Evolutionary conservation across 1,140 invertebrate species (phyloP), one percentile per base, ranked within the genome.

Genomic region (Phthorimaea operculella): DNA sequence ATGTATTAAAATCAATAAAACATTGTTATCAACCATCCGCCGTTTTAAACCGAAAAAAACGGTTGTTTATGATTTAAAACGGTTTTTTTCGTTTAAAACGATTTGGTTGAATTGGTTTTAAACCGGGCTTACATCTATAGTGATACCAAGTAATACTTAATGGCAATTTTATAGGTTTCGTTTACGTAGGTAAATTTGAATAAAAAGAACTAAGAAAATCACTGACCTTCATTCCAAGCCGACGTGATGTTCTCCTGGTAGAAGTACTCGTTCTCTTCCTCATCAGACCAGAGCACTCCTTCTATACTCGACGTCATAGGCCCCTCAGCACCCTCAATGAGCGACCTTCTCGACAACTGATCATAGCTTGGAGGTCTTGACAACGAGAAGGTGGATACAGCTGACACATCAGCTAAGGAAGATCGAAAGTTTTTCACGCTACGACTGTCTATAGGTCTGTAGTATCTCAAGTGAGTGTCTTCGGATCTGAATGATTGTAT

Each of bases 211-310:
- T n/a, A n/a, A n/a, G n/a, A n/a, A 51, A 55, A 50, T 12, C 7
- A 63, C 76, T 67, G 33, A 87, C 85, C 83, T 86, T 86, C 73
- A 72, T 85, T 87, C 74, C 76, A 85, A 12, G 82, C 76, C 21
- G 78, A 69, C 9, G 81, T 80, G 18, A 84, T 77, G 49, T 87
- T 85, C 63, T 87, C 83, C 28, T 86, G 80, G 45, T 84, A 85
- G 64, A 87, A 82, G 57, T 87, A 87, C 51, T 85, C 83, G 48
- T 73, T 87, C 42, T 87, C 85, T 53, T 87, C 85, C 63, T 87
- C 85, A 73, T 87, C 85, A 10, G 85, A 87, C 85, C 85, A 87
- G 54, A 87, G 70, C 14, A 87, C 83, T 0, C 83, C 85, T 63
- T 86, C 85, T 45, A 87, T 87, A 59, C 83, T 86, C 8, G 83